Base-by-base conservation (phyloP, 2,797 vertebrate genomes). In the Leontocebus nigricollis region DNA sequence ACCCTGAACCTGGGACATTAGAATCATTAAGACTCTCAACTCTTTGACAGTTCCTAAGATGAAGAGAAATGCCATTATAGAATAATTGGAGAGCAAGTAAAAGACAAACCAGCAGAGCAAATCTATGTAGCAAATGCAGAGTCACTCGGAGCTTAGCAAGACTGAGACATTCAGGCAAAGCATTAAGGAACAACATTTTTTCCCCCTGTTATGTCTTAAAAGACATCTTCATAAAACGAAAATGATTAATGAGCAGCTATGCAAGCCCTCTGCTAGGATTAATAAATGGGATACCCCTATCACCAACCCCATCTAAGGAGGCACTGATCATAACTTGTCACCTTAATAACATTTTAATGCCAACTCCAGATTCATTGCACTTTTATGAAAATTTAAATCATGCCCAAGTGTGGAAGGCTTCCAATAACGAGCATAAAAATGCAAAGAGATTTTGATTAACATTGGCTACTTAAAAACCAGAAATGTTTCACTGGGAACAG, bases 301-400 rank as follows among this genome's bases (percentile, higher is more conserved):
- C 95, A 89, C 7, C 19, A 97, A 72, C 76, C 86, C 79, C 36
- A 57, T 95, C 48, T 64, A 91, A 97, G 91, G 50, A 98, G 36
- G 81, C 41, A 95, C 50, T 91, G 59, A 97, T 98, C 90, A 88
- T 95, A 96, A 94, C 70, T 97, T 98, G 72, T 96, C 91, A 92
- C 96, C 84, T 96, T 98, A 97, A 95, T 97, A 98, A 94, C 73
- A 96, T 75, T 98, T 97, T 95, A 97, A 97, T 97, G 91, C 95
- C 95, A 98, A 64, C 41, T 87, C 84, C 55, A 93, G 83, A 97
- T 97, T 96, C 94, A 97, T 96, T 97, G 44, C 13, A 76, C 14
- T 93, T 97, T 96, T 97, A 97, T 96, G 19, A 82, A 98, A 98
- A 97, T 97, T 97, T 98, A 94, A 93, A 98, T 92, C 86, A 96